A percentile compares a stretch with the other conserved stretches of the same genome.
These are phyloP conservation scores for Agrotis ipsilon DNA, from an alignment of 2,888 invertebrate species.

Conservation along the genomic window DNA sequence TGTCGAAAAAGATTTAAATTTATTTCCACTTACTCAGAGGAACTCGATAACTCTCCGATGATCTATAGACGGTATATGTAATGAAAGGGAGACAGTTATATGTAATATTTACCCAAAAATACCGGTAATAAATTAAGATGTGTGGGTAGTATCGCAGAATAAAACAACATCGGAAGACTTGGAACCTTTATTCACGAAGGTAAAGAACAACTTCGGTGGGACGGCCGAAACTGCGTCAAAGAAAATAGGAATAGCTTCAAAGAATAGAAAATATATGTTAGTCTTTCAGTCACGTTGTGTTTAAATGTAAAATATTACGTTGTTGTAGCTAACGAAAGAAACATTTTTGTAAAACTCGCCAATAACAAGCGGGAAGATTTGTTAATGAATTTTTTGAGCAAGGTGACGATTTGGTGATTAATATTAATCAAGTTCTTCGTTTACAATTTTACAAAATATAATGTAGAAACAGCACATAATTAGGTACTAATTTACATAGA, in stretches of 20 bases:
- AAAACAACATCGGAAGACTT: slow-evolving; percentile 33
- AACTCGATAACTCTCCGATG: slow-evolving; percentile 59
- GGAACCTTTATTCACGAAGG: slow-evolving; percentile 33
- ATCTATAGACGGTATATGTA: slow-evolving; percentile 54
- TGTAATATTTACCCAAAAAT: slow-evolving; percentile 61
- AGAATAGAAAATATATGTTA: slow-evolving; percentile 57
- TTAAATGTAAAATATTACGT: slow-evolving; percentile 51
- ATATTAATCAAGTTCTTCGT: background rate
- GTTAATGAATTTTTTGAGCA: slow-evolving; percentile 41
- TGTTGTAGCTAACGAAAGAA: slow-evolving; percentile 52
- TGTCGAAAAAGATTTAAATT: slow-evolving; percentile 61
- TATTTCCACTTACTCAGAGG: slow-evolving; percentile 57
- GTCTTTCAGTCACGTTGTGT: slow-evolving; percentile 44
- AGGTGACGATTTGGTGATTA: slow-evolving; percentile 5
- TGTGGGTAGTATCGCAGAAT: slow-evolving; percentile 54
- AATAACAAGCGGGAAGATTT: slow-evolving; percentile 46
- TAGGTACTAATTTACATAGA: too few species aligned
- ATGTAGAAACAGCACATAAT: background rate
- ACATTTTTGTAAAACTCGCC: slow-evolving; percentile 48
- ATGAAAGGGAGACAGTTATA: slow-evolving; percentile 60
- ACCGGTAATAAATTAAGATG: slow-evolving; percentile 53
- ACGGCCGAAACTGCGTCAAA: slow-evolving; percentile 43
- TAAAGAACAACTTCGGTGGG: slow-evolving; percentile 35
- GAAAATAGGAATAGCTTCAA: slow-evolving; percentile 61
- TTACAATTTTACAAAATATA: too few species aligned